Evolutionary conservation across 2,797 vertebrate genomes (phyloP).

Genomic region (Gallinago nigripennis): DNA sequence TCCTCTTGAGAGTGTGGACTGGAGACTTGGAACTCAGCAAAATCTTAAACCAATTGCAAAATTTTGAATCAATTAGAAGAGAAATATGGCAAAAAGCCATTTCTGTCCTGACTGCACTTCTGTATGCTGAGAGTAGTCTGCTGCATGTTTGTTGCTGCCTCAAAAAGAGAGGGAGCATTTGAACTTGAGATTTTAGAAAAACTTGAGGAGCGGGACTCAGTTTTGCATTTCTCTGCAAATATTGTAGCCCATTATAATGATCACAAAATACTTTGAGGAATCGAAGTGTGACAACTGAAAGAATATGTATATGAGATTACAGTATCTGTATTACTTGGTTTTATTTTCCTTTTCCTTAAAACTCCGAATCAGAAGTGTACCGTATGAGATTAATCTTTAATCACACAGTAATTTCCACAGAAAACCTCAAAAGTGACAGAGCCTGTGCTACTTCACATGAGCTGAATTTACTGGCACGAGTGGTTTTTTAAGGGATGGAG

Average conservation of each 20-base stretch:
- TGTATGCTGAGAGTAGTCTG: neutral
- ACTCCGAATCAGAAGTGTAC: neutral
- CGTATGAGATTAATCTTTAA: neutral
- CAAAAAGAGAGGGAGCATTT: neutral
- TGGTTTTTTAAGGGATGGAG: neutral
- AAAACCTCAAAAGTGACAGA: neutral
- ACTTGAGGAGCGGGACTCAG: neutral
- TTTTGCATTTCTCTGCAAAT: neutral
- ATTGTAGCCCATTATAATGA: neutral
- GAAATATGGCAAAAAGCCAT: neutral
- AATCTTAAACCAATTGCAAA: neutral
- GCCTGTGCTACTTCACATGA: neutral
- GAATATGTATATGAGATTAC: neutral
- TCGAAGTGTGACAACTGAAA: neutral
- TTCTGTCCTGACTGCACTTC: neutral
- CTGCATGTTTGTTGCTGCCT: neutral
- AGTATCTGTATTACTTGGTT: neutral
- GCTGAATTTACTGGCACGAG: neutral
- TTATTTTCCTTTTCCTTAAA: neutral
- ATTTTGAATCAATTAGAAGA: neutral
- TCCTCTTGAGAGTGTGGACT: neutral
- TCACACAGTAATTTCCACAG: neutral
- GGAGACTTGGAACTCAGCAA: neutral
- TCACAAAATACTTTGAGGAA: neutral
- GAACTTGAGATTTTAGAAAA: neutral